phyloP scores from a whole-genome alignment of 2,797 vertebrate species.

The Chromobotia macracanthus region DNA sequence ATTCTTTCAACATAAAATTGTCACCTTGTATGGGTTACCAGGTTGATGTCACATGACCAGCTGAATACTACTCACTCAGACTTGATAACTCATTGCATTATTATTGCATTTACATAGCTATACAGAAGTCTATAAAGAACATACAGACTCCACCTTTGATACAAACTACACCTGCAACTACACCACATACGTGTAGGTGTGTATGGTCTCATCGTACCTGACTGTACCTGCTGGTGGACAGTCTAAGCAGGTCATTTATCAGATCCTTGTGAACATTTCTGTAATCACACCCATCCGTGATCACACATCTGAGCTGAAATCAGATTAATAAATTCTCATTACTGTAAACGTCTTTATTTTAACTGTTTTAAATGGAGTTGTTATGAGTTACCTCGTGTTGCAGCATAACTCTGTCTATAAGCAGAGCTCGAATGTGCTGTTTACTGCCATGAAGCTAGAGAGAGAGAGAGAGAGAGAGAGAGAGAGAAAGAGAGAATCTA shows the following conservation, averaged over 20 bases:
- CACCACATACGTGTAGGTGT: background rate
- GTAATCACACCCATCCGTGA: conserved; percentile 93
- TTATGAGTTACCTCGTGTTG: conserved; percentile 89
- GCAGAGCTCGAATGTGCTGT: conserved; percentile 92
- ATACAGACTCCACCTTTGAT: too few species aligned
- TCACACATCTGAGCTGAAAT: conserved; percentile 88
- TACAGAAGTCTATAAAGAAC: too few species aligned
- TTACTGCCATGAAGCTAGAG: conserved; percentile 93
- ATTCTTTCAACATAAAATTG: too few species aligned
- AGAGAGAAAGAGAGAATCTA: conserved; percentile 10
- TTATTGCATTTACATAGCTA: too few species aligned
- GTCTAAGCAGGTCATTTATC: conserved; percentile 89
- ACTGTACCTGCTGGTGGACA: conserved; percentile 96
- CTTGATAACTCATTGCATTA: too few species aligned
- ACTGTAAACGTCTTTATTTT: background rate
- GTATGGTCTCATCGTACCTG: conserved; percentile 78
- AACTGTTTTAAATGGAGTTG: background rate
- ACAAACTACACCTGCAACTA: too few species aligned
- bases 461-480: conserved; percentile 8
- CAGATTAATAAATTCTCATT: background rate
- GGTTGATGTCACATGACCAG: too few species aligned
- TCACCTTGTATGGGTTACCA: too few species aligned
- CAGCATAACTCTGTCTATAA: conserved; percentile 97
- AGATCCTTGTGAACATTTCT: conserved; percentile 89
- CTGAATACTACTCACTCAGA: too few species aligned